These are phyloP conservation scores for Drosophila paramelanica DNA, from an alignment of 2,888 invertebrate species.

Conservation along the genomic window DNA sequence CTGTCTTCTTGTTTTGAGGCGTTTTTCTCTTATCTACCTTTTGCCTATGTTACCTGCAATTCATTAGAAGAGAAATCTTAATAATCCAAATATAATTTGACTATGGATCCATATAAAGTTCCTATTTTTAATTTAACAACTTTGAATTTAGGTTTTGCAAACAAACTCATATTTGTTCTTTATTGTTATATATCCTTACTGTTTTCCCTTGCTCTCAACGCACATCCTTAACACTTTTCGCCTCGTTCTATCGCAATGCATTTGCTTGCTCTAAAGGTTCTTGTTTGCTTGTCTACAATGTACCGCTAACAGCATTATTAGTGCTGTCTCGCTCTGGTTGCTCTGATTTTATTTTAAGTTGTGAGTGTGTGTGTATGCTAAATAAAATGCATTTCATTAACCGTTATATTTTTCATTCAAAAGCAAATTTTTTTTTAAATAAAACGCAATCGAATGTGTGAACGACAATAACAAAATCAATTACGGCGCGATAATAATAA, in stretches of 20 bases:
- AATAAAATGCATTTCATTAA: conserved; percentile 32
- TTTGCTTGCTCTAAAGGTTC: background rate
- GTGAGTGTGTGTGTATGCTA: conserved; percentile 5
- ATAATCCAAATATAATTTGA: no score
- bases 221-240: background rate
- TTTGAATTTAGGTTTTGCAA: no score
- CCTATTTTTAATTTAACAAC: background rate
- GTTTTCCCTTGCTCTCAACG: background rate
- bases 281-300: conserved; percentile 36
- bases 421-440: conserved; percentile 27
- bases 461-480: conserved; percentile 43
- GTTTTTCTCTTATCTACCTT: background rate
- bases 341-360: conserved; percentile 8
- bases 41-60: no score
- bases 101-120: no score
- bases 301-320: conserved; percentile 51
- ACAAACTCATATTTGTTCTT: background rate
- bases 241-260: background rate
- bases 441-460: conserved; percentile 41
- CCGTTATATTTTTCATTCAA: conserved; percentile 45
- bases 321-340: conserved; percentile 33
- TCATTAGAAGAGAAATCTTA: no score
- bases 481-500: conserved; percentile 53
- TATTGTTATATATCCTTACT: no score
- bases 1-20: background rate